phyloP scores from a whole-genome alignment of 2,113 vertebrate genomes.

The Platysteira castanea region DNA sequence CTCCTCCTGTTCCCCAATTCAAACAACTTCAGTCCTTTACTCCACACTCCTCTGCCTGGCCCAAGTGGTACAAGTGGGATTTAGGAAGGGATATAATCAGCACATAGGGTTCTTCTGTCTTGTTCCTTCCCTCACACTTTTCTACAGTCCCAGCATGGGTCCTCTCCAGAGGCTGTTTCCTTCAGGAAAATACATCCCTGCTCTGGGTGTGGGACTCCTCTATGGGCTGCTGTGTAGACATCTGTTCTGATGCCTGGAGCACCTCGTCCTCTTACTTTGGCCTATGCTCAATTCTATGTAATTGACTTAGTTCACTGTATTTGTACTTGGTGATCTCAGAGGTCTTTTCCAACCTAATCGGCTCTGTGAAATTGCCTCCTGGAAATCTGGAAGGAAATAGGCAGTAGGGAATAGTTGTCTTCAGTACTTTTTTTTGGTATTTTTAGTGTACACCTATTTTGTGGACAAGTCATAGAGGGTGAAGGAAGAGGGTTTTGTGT shows the following conservation, averaged over 20 bases:
- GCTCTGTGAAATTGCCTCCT: background rate
- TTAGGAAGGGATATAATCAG: background rate
- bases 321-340: background rate
- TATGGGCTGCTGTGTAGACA: too few species aligned
- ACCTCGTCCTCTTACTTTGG: background rate
- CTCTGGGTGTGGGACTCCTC: background rate
- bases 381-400: background rate
- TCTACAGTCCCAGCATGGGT: too few species aligned
- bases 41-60: background rate
- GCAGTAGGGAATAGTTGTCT: background rate
- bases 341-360: background rate
- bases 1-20: rapidly evolving
- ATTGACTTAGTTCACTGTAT: background rate
- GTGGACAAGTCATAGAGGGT: background rate
- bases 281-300: rapidly evolving
- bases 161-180: background rate
- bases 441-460: background rate
- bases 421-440: background rate
- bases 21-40: background rate
- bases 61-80: background rate
- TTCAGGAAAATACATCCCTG: background rate
- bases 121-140: background rate
- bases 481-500: background rate
- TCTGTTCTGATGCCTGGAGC: background rate
- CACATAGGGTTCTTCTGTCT: background rate